Evolutionary conservation across 2,888 invertebrate species (phyloP).

Genomic region (Dolomedes plantarius): DNA sequence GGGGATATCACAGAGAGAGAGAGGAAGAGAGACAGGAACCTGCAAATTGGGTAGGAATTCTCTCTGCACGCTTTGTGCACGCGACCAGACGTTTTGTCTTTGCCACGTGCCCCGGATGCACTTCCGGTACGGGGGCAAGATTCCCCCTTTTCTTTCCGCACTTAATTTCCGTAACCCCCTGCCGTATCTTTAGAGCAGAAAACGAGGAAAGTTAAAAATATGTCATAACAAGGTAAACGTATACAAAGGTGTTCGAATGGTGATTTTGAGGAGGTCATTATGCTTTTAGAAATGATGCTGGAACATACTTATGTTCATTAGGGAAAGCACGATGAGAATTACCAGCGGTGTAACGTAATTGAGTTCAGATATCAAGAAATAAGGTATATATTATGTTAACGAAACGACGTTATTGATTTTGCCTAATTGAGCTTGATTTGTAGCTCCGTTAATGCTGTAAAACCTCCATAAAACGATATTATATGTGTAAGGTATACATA

Average conservation of each 20-base stretch:
- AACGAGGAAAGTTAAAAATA: neutral
- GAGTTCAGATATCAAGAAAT: too few species aligned
- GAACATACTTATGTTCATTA: too few species aligned
- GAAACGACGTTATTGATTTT: too few species aligned
- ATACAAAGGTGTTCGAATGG: neutral
- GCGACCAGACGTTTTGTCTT: slow-evolving; percentile 36
- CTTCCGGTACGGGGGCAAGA: slow-evolving; percentile 38
- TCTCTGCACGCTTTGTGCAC: slow-evolving; percentile 35
- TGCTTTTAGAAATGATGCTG: too few species aligned
- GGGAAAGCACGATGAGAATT: too few species aligned
- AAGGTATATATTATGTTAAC: too few species aligned
- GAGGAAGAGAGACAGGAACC: slow-evolving; percentile 26
- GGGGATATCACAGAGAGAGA: neutral
- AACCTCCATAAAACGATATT: too few species aligned
- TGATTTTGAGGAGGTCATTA: too few species aligned
- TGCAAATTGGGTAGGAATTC: slow-evolving; percentile 66
- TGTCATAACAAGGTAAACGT: neutral
- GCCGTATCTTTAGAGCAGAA: neutral
- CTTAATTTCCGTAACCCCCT: neutral
- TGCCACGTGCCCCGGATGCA: slow-evolving; percentile 44
- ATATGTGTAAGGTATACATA: too few species aligned
- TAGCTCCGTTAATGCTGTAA: too few species aligned
- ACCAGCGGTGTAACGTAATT: too few species aligned
- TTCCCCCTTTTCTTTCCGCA: slow-evolving; percentile 21
- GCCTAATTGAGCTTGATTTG: too few species aligned